These are phyloP conservation scores for Rhynchopsitta pachyrhyncha DNA, from an alignment of 2,113 vertebrate genomes.

Conservation along the genomic window DNA sequence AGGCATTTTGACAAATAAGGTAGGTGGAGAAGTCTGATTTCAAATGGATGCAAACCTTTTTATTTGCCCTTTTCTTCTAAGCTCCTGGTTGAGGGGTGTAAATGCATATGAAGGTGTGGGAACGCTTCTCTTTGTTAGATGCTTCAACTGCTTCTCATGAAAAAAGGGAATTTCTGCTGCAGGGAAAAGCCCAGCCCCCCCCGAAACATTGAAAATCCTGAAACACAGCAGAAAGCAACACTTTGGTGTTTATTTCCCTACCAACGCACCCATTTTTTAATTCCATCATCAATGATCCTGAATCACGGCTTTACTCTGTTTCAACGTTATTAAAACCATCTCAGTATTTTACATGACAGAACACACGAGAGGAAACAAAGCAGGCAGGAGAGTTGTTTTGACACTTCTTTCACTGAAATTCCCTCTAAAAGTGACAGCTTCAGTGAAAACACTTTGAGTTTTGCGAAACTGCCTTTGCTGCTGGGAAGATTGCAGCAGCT, in stretches of 20 bases:
- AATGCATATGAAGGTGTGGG: not conserved
- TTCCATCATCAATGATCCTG: not conserved
- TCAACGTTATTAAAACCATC: not conserved
- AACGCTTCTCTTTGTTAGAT: not conserved
- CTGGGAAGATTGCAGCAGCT: not conserved
- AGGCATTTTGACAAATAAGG: not conserved
- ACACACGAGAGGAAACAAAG: conserved; percentile 1
- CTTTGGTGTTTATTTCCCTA: not conserved
- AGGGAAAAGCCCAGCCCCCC: not conserved
- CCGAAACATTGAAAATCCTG: not conserved
- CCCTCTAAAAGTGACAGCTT: not conserved
- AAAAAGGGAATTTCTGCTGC: not conserved
- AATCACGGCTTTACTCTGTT: not conserved
- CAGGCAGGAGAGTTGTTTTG: conserved; percentile 17
- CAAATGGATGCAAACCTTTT: not conserved
- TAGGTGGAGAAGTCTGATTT: not conserved
- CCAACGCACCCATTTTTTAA: not conserved
- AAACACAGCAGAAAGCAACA: not conserved
- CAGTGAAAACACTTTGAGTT: conserved; percentile 1
- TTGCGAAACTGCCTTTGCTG: conserved; percentile 10
- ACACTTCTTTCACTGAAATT: not conserved
- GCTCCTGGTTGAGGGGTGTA: not conserved
- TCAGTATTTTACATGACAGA: not conserved
- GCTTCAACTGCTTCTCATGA: not conserved
- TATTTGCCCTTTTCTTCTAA: not conserved